Evolutionary conservation across 2,797 vertebrate genomes (phyloP).

Genomic region (Oryzias dopingdopingensis): DNA sequence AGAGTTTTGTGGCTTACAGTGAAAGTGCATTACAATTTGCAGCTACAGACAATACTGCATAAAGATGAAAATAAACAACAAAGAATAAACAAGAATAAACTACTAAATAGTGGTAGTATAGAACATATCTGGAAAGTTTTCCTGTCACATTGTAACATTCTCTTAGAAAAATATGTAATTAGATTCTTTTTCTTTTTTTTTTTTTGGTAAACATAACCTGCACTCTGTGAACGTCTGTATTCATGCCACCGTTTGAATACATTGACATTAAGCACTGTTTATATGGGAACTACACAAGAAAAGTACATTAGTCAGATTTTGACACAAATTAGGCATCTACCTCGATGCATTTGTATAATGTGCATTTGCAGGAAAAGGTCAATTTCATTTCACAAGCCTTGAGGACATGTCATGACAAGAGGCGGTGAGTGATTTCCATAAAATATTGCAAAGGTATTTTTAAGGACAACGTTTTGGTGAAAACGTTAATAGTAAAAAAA

Average conservation of each 20-base stretch:
- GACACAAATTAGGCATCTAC: slow-evolving; percentile 32
- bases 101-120: no score
- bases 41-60: no score
- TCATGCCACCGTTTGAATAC: slow-evolving; percentile 43
- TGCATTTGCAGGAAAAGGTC: slow-evolving; percentile 8
- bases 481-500: slow-evolving; percentile 2
- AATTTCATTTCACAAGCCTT: neutral
- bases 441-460: neutral
- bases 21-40: no score
- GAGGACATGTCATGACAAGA: slow-evolving; percentile 1
- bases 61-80: no score
- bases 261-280: slow-evolving; percentile 49
- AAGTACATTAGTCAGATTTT: slow-evolving; percentile 39
- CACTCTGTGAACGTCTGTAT: slow-evolving; percentile 11
- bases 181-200: neutral
- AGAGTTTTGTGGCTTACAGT: no score
- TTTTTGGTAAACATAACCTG: slow-evolving; percentile 1
- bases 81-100: no score
- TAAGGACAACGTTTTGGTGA: neutral
- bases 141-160: no score
- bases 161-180: slow-evolving; percentile 1
- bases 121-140: no score
- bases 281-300: slow-evolving; percentile 31
- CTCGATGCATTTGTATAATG: slow-evolving; percentile 7
- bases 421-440: slow-evolving; percentile 6